Percentiles rank a stretch among this genome's conserved stretches.
These are phyloP conservation scores for Phrixothrix hirtus DNA, from an alignment of 2,888 invertebrate genomes.

Conservation along the genomic window DNA sequence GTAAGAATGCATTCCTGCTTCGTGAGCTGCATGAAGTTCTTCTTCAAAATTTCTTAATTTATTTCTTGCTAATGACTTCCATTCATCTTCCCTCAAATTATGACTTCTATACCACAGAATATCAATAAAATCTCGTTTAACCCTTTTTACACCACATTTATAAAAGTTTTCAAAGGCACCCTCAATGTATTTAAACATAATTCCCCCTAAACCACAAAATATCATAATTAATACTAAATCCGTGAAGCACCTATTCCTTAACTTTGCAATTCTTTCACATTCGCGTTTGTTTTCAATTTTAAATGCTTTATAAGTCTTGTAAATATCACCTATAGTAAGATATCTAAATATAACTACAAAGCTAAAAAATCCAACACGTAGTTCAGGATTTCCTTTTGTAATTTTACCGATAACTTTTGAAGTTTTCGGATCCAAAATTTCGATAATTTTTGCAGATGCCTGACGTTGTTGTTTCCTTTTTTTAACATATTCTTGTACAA, in stretches of 20 bases:
- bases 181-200: slow-evolving; percentile 81
- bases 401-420: slow-evolving; percentile 45
- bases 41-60: slow-evolving; percentile 84
- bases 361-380: slow-evolving; percentile 40
- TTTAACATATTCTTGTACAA: slow-evolving; percentile 43
- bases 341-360: slow-evolving; percentile 43
- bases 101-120: slow-evolving; percentile 81
- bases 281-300: slow-evolving; percentile 63
- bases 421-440: slow-evolving; percentile 49
- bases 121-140: slow-evolving; percentile 85
- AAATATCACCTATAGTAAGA: slow-evolving; percentile 56
- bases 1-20: slow-evolving; percentile 81
- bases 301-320: slow-evolving; percentile 63
- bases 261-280: slow-evolving; percentile 58
- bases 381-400: slow-evolving; percentile 38
- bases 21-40: slow-evolving; percentile 80
- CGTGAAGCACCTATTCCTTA: slow-evolving; percentile 70
- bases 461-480: slow-evolving; percentile 32
- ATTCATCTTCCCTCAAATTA: slow-evolving; percentile 82
- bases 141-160: slow-evolving; percentile 85
- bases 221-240: slow-evolving; percentile 71
- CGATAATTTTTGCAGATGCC: slow-evolving; percentile 47
- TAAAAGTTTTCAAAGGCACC: slow-evolving; percentile 84
- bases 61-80: slow-evolving; percentile 83
- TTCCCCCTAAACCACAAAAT: slow-evolving; percentile 77